Base-by-base conservation (phyloP, 1,140 invertebrate genomes). In the Heliconius himera region DNA sequence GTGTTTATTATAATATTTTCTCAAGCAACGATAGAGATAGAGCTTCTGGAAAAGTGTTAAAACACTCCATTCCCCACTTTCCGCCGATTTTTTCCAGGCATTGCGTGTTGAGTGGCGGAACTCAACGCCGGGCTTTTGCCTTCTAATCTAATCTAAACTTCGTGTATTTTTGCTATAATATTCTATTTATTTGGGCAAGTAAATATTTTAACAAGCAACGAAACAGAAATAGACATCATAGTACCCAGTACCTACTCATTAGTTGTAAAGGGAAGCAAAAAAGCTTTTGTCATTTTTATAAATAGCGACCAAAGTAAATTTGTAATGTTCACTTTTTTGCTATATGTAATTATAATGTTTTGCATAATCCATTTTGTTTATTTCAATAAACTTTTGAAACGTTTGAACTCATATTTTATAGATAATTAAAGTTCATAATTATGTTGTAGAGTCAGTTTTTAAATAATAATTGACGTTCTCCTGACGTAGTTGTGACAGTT, bases 391-490 rank as follows among this genome's bases (percentile, higher is more conserved):
- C 22, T 16, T 66, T 66, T 6, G 6, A 1, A 66, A 13, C 22
- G 22, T 66, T 66, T 26, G 60, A 66, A 66, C 22, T 26, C n/a
- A 13, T 66, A 66, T 26, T 66, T 66, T 66, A 66, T 66, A 66
- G 22, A 66, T 66, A 66, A 29, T 66, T 66, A 66, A 66, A 66
- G 3, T 66, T 66, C 9, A 16, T 66, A 66, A n/a, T 66, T 3
- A 66, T 16, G 22, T 66, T 66, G 3, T 66, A 26, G 8, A 66
- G 26, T 11, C 60, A 16, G 22, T 3, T 22, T 4, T 22, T 66
- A 66, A 66, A 66, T 29, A 66, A 66, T 8, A 66, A 29, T 66
- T 66, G 22, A 66, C 60, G 60, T n/a, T 26, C 16, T 66, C 11
- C 0, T 66, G n/a, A 26, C n/a, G n/a, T 66, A 11, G n/a, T 9